Base-by-base conservation (phyloP, 2,113 vertebrate genomes). In the Lanius collurio region DNA sequence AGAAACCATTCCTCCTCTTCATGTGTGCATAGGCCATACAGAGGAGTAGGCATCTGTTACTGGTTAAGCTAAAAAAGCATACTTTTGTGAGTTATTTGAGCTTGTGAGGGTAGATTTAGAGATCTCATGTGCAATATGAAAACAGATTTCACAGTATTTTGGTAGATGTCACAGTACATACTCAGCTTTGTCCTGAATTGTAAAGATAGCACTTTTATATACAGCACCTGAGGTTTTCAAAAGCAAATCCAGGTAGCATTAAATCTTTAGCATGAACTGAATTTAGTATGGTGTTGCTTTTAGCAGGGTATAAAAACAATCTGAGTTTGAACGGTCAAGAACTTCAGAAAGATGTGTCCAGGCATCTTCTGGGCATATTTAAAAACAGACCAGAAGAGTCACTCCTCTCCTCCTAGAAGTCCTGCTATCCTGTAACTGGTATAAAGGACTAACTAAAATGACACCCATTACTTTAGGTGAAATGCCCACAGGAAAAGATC, bases 1-100 rank as follows among this genome's bases (percentile, higher is more conserved):
- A 15, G 8, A 94, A 94, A 37, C 1, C 5, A 28, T 64, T 76
- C 5, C 3, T 60, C 6, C 7, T 92, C 19, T 55, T 76, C 20
- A 9, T n/a, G 18, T 1, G 1, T 18, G 7, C 7, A 24, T 15
- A 68, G 35, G 2, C 4, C 5, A 7, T 24, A n/a, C 4, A 74
- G 26, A 67, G 16, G 1, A 27, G 4, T 22, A 77, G 10, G 12
- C 62, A 64, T 62, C 15, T 67, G 1, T 31, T 81, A 69, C 16
- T 11, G 3, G 3, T 46, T 73, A 50, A 10, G 10, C 14, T 65
- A 42, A 88, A 76, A 79, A 47, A 7, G 1, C 6, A 22, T 4
- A 30, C 7, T 84, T 81, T 37, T 42, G 1, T 30, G n/a, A 67
- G 13, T 31, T 15, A 3, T n/a, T 67, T 67, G 16, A 50, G 11